These are phyloP conservation scores for Amitus sp. DNA, from an alignment of 2,888 invertebrate genomes.

Conservation along the genomic window DNA sequence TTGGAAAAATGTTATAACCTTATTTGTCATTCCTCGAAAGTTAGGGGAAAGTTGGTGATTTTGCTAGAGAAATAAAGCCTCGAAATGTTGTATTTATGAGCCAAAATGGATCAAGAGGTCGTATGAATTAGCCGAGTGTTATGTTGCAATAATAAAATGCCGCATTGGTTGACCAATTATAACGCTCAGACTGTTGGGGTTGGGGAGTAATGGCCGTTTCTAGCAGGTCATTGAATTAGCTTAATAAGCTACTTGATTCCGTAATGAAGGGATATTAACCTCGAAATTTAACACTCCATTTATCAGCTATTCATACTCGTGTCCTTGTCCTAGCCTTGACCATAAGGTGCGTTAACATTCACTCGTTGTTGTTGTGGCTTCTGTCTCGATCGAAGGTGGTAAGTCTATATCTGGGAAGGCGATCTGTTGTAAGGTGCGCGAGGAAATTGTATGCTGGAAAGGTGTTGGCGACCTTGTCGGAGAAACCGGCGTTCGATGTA, in stretches of 20 bases:
- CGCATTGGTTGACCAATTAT: not conserved
- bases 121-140: not conserved
- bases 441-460: slow-evolving; percentile 31
- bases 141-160: not conserved
- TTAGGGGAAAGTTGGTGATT: not conserved
- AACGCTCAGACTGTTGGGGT: not conserved
- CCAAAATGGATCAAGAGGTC: too few species aligned
- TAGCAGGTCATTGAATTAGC: slow-evolving; percentile 9
- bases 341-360: slow-evolving; percentile 32
- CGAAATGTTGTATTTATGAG: not conserved
- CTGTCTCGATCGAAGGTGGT: slow-evolving; percentile 14
- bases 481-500: slow-evolving; percentile 24
- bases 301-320: slow-evolving; percentile 20
- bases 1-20: too few species aligned
- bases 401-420: slow-evolving; percentile 21
- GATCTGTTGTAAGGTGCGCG: slow-evolving; percentile 12
- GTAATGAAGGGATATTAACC: slow-evolving; percentile 26
- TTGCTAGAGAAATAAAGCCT: too few species aligned
- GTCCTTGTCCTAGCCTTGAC: slow-evolving; percentile 37
- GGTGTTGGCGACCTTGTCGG: slow-evolving; percentile 32
- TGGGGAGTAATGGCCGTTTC: slow-evolving; percentile 4
- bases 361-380: slow-evolving; percentile 25
- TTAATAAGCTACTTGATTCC: slow-evolving; percentile 10
- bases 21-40: too few species aligned
- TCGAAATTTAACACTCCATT: slow-evolving; percentile 13